Conservation (phyloP, 2,113 vertebrate genomes). For the Corythornis cristatus region DNA sequence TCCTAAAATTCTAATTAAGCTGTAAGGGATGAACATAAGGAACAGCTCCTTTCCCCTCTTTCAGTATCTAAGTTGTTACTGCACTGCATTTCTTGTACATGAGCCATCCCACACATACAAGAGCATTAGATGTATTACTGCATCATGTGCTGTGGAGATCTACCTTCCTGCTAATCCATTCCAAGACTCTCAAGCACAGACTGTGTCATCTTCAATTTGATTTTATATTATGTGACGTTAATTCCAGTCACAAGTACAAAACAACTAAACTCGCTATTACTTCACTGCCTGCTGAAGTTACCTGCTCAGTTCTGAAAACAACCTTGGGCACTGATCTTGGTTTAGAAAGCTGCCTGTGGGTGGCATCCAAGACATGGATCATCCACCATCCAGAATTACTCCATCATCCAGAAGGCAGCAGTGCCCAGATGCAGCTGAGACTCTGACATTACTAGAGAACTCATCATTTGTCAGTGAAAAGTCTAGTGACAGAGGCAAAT, state of each 20-base stretch:
- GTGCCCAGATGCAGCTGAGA: not conserved
- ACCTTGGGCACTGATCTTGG: not conserved
- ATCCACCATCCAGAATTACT: not conserved
- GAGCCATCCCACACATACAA: not conserved
- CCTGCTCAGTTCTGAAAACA: not conserved
- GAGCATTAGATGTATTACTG: not conserved
- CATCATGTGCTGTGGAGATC: not conserved
- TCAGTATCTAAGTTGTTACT: not conserved
- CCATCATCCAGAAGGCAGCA: not conserved
- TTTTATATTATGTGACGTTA: not conserved
- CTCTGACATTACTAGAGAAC: not conserved
- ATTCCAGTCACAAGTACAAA: not conserved
- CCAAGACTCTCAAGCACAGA: not conserved
- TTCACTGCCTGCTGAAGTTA: not conserved
- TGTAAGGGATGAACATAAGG: not conserved
- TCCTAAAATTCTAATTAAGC: not conserved
- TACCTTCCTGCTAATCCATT: not conserved
- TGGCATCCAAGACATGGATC: too few species aligned
- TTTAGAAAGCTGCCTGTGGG: not conserved
- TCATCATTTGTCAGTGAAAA: not conserved
- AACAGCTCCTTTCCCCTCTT: not conserved
- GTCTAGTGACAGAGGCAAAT: not conserved
- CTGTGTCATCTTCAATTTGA: not conserved
- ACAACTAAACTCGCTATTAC: not conserved
- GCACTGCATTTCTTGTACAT: not conserved